phyloP scores from a whole-genome alignment of 2,797 vertebrate species.

The Trachops cirrhosus region DNA sequence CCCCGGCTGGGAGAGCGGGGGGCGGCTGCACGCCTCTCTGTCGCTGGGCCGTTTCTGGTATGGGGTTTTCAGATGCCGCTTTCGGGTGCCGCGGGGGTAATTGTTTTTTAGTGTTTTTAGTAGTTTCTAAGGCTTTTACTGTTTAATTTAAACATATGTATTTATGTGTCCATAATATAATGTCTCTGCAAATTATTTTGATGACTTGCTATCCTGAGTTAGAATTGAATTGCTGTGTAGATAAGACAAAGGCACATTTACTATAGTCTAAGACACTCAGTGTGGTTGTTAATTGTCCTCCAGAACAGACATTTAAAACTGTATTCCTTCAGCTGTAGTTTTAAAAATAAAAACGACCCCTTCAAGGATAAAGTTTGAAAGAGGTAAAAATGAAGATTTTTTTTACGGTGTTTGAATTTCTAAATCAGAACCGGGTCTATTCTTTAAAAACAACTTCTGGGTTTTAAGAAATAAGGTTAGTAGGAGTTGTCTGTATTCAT shows the following conservation, averaged over 20 bases:
- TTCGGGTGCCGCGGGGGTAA: not conserved
- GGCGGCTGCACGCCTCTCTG: not conserved
- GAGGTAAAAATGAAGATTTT: not conserved
- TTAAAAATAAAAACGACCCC: not conserved
- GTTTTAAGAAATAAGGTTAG: not conserved
- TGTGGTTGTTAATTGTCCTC: not conserved
- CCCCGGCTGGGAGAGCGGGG: not conserved
- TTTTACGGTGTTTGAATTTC: not conserved
- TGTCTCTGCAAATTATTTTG: conserved; percentile 51
- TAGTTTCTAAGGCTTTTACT: conserved; percentile 34
- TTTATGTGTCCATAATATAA: conserved; percentile 17
- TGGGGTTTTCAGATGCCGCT: conserved; percentile 46
- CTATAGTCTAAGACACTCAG: not conserved
- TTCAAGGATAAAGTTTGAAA: not conserved
- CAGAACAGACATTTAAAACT: not conserved
- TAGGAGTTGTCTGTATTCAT: not conserved
- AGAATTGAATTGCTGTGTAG: not conserved
- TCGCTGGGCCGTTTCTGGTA: not conserved
- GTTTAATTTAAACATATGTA: not conserved
- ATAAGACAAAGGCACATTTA: not conserved
- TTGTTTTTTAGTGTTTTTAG: not conserved
- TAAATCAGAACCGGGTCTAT: not conserved
- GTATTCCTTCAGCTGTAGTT: not conserved
- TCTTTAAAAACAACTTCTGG: not conserved
- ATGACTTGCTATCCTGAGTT: not conserved